phyloP scores from a whole-genome alignment of 2,888 invertebrate genomes.

The Aphidius colemani region DNA sequence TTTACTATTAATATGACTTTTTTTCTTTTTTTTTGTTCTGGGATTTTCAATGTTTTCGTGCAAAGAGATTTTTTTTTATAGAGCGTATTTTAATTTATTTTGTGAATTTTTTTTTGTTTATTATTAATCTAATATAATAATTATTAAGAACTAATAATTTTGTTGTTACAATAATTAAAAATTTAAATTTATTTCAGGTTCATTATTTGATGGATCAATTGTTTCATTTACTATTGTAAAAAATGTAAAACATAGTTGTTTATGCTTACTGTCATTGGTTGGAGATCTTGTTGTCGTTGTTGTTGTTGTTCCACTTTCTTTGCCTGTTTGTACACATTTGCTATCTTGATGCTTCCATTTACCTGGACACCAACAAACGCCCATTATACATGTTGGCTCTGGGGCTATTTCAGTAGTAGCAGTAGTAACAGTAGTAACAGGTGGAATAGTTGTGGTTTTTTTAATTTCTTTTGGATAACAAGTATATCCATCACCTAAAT shows the following conservation, averaged over 20 bases:
- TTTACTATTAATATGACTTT: no score
- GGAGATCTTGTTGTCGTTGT: slow-evolving; percentile 26
- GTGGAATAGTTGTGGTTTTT: no score
- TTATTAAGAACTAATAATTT: no score
- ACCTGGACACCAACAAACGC: slow-evolving; percentile 66
- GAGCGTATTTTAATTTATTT: slow-evolving; percentile 18
- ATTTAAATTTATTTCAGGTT: not conserved
- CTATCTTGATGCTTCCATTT: slow-evolving; percentile 60
- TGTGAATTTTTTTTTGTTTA: not conserved
- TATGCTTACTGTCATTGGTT: slow-evolving; percentile 30
- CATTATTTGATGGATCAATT: slow-evolving; percentile 3
- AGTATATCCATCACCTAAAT: slow-evolving; percentile 60
- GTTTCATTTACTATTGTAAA: slow-evolving; percentile 6
- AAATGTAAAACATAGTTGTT: slow-evolving; percentile 8
- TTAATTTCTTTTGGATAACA: slow-evolving; percentile 46
- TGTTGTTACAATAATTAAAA: not conserved
- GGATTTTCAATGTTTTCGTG: no score
- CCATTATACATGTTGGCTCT: slow-evolving; percentile 57
- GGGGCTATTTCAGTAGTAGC: slow-evolving; percentile 42
- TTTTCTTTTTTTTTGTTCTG: no score
- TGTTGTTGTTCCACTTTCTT: slow-evolving; percentile 29
- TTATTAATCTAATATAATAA: not conserved
- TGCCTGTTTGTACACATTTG: slow-evolving; percentile 43
- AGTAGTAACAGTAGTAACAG: slow-evolving; percentile 10
- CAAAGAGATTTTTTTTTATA: not conserved